Conservation (phyloP, 2,113 vertebrate species). For the Dasyurus viverrinus region DNA sequence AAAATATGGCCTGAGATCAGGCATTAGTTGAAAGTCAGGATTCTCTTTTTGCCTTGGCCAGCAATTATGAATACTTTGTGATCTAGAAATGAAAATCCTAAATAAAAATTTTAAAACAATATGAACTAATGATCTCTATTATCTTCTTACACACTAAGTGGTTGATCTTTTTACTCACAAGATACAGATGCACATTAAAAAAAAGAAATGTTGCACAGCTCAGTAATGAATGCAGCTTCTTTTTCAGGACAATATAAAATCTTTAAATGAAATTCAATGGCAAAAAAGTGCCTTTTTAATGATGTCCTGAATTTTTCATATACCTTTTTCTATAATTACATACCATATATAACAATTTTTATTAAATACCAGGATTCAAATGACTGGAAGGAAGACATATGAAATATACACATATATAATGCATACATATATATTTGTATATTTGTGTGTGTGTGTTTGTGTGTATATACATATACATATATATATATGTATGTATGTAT, state of each 20-base stretch:
- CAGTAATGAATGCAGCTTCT: not conserved
- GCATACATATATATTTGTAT: too few relatives aligned
- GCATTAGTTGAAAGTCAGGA: not conserved
- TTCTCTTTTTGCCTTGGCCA: not conserved
- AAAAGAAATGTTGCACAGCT: slow-evolving; percentile 24
- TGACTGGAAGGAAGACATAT: not conserved
- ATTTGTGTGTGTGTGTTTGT: too few relatives aligned
- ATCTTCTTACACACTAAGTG: not conserved
- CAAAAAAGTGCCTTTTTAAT: not conserved
- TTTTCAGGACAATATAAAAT: slow-evolving; percentile 35
- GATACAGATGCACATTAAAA: slow-evolving; percentile 48
- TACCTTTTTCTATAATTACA: not conserved
- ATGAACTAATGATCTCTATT: slow-evolving; percentile 33
- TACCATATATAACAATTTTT: not conserved
- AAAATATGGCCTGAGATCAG: not conserved
- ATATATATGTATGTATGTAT: too few relatives aligned
- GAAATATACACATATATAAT: too few relatives aligned
- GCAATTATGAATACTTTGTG: not conserved
- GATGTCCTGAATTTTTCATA: not conserved
- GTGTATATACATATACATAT: too few relatives aligned
- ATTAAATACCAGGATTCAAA: not conserved
- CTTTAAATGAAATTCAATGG: not conserved
- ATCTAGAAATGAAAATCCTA: slow-evolving; percentile 9
- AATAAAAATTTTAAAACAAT: slow-evolving; percentile 16
- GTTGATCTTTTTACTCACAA: slow-evolving; percentile 26